Percentiles rank a stretch among this genome's conserved stretches.
Conservation (phyloP, 2,113 vertebrate species). For the Gopherus flavomarginatus region DNA sequence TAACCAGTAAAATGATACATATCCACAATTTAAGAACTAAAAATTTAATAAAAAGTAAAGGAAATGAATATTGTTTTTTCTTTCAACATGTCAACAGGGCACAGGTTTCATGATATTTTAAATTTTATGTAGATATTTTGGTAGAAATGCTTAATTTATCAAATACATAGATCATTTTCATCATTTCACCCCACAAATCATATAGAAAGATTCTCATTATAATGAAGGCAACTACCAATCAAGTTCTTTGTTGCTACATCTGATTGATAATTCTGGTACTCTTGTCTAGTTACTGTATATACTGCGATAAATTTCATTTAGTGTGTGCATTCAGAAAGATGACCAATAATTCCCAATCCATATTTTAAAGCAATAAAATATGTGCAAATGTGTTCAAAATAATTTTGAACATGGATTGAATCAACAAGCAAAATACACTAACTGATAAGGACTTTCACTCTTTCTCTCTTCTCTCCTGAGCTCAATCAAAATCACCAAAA, state of each 20-base stretch:
- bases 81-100: slow-evolving; percentile 67
- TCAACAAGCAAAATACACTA: background rate
- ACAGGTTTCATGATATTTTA: slow-evolving; percentile 55
- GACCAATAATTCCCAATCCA: background rate
- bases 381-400: fast-evolving
- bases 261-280: background rate
- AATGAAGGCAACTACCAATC: background rate
- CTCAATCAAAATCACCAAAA: background rate
- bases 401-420: background rate
- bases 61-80: slow-evolving; percentile 74
- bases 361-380: background rate
- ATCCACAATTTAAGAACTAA: slow-evolving; percentile 61
- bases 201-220: background rate
- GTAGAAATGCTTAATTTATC: slow-evolving; percentile 65
- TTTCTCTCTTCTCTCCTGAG: background rate
- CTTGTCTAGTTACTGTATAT: background rate
- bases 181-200: slow-evolving; percentile 16
- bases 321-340: background rate
- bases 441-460: background rate
- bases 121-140: slow-evolving; percentile 57
- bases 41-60: slow-evolving; percentile 78
- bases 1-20: slow-evolving; percentile 73
- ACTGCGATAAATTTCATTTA: background rate
- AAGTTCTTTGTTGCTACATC: background rate
- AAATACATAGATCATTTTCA: slow-evolving; percentile 54